Percentiles rank a stretch among this genome's conserved stretches.
Evolutionary conservation across 2,797 vertebrate species (phyloP).

Genomic region (Clarias pachynema): DNA sequence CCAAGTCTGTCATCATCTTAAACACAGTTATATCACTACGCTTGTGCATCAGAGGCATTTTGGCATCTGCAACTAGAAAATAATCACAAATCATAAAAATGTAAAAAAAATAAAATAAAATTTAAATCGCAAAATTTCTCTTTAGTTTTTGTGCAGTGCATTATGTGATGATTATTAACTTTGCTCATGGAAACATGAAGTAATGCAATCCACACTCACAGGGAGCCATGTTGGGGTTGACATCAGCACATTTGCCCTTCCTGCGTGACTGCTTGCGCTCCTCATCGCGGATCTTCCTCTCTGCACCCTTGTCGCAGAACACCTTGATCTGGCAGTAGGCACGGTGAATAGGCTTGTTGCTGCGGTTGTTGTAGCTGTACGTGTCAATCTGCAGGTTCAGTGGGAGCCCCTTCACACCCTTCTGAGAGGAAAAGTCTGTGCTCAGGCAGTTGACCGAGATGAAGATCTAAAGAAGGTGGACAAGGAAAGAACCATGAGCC

Average conservation of each 20-base stretch:
- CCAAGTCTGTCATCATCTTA: constrained; percentile 88
- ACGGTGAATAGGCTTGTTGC: constrained; percentile 96
- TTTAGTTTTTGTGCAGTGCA: neutral
- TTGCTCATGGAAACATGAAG: neutral
- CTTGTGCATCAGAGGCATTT: constrained; percentile 89
- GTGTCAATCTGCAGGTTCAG: constrained; percentile 97
- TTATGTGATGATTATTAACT: neutral
- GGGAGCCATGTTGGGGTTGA: constrained; percentile 71
- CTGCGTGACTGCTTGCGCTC: constrained; percentile 97
- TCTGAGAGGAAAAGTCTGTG: constrained; percentile 98
- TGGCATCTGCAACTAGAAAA: constrained; percentile 83
- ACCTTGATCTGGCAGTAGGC: constrained; percentile 98
- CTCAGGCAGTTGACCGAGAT: constrained; percentile 98
- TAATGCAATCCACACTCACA: constrained; percentile 69
- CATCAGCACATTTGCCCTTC: constrained; percentile 91
- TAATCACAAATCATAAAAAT: neutral
- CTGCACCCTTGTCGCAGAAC: constrained; percentile 98
- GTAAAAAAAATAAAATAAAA: too few species aligned
- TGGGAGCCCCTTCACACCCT: constrained; percentile 95
- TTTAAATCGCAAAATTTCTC: neutral
- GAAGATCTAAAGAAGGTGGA: constrained; percentile 83
- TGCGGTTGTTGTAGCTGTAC: constrained; percentile 98
- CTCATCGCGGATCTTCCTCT: constrained; percentile 97
- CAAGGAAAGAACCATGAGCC: neutral
- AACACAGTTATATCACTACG: constrained; percentile 92